Percentiles rank a stretch among this genome's conserved stretches.
Evolutionary conservation across 2,888 invertebrate genomes (phyloP).

Genomic region (Pycnomerus fuliginosus): DNA sequence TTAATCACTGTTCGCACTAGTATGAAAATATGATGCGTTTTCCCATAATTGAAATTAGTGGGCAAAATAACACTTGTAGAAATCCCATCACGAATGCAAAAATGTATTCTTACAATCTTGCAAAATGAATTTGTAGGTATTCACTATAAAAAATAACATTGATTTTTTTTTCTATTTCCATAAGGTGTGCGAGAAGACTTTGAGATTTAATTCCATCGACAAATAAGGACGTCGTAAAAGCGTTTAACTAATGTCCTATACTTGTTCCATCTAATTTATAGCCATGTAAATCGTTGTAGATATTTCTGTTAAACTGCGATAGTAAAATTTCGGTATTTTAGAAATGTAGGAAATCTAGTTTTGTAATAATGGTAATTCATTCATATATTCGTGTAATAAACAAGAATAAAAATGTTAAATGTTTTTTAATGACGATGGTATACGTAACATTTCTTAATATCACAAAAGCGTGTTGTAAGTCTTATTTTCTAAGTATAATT

Average conservation of each 20-base stretch:
- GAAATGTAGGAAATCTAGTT: constrained; percentile 4
- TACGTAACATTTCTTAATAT: constrained; percentile 32
- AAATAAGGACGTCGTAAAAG: background rate
- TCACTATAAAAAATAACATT: background rate
- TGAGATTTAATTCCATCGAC: background rate
- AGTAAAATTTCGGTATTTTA: background rate
- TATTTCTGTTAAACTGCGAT: background rate
- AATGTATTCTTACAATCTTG: too few relatives aligned
- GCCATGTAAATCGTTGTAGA: background rate
- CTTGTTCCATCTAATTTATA: background rate
- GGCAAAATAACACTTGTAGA: too few relatives aligned
- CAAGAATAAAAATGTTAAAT: constrained; percentile 32
- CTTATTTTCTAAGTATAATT: background rate
- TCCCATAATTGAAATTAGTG: too few relatives aligned
- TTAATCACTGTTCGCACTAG: too few relatives aligned
- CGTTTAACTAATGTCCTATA: background rate
- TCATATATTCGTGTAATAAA: constrained; percentile 31
- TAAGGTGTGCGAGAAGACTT: background rate
- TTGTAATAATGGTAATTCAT: constrained; percentile 4
- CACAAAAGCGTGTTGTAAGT: constrained; percentile 20
- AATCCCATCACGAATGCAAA: background rate
- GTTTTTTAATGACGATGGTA: constrained; percentile 32
- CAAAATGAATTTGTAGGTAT: too few relatives aligned
- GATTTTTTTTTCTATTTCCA: background rate
- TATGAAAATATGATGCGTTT: too few relatives aligned